Evolutionary conservation across 2,888 invertebrate species (phyloP), one percentile per base, ranked within the genome.

Genomic region (Marronus borbonicus): DNA sequence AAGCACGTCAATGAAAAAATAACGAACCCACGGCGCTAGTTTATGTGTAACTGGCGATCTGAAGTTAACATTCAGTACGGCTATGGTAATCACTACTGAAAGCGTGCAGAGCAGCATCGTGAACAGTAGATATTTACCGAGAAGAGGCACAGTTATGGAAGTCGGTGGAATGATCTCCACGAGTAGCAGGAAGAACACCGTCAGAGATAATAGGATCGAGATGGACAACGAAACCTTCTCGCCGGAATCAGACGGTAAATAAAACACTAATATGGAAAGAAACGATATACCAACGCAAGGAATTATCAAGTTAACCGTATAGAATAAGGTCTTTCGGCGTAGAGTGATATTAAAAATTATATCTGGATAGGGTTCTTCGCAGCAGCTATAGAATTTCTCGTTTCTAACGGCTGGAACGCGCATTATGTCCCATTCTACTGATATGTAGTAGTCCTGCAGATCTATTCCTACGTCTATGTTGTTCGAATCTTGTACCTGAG

Each of bases 401-500:
- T 97, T 96, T 83, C 97, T 92, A 81, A 94, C 94, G 60, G 97
- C 97, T 77, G 97, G 97, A 83, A 97, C 97, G 81, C 95, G 93
- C 93, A 98, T 95, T 85, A 97, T 97, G 90, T 98, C 98, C 99
- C 98, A 99, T 90, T 99, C 98, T 79, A 98, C 98, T 85, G 97
- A 97, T 88, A 97, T 96, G 91, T 97, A 97, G 89, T 97, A 97
- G 89, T 97, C 97, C 85, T 96, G 96, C 81, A 97, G 91, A 89
- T 97, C 97, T 85, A 97, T 97, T 81, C 97, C 97, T 87, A 96
- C 93, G 85, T 95, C 95, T 86, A 97, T 96, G 85, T 93, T 92
- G 88, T 97, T 96, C 78, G 96, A 96, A 88, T 96, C 96, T 81
- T 95, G 94, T 80, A 94, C 93, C 90, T 97, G 97, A 84, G 94